Conservation (phyloP, 2,113 vertebrate genomes). For the Mesitornis unicolor region DNA sequence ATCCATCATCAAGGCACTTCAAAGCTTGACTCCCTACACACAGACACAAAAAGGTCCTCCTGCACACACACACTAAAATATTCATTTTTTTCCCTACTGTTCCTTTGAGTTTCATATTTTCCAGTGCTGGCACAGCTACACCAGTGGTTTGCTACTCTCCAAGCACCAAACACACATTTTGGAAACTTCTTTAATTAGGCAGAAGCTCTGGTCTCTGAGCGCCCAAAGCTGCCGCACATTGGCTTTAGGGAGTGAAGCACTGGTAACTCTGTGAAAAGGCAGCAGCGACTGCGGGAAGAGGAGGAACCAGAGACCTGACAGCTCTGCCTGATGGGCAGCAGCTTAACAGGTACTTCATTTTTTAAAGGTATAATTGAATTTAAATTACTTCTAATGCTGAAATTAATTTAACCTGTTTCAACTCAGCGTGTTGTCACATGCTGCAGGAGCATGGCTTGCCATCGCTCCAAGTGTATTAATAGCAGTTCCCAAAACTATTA, state of each 20-base stretch:
- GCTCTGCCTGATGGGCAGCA: background rate
- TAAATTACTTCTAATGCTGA: background rate
- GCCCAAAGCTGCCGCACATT: rapidly evolving
- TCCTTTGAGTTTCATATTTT: background rate
- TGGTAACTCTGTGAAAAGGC: rapidly evolving
- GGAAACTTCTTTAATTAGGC: background rate
- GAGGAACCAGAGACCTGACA: background rate
- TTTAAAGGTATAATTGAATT: background rate
- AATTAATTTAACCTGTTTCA: background rate
- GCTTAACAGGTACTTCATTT: background rate
- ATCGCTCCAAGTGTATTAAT: background rate
- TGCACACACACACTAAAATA: background rate
- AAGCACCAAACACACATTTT: background rate
- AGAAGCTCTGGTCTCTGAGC: background rate
- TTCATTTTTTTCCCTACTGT: background rate
- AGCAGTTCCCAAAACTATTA: background rate
- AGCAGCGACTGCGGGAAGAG: background rate
- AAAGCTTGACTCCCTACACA: background rate
- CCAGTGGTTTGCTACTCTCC: background rate
- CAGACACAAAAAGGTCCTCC: background rate
- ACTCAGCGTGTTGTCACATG: rapidly evolving
- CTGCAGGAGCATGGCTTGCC: background rate
- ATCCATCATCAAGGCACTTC: background rate
- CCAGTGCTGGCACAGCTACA: rapidly evolving
- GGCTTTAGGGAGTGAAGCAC: background rate